Evolutionary conservation across 2,888 invertebrate species (phyloP), one percentile per base, ranked within the genome.

Genomic region (Campaea margaritaria): DNA sequence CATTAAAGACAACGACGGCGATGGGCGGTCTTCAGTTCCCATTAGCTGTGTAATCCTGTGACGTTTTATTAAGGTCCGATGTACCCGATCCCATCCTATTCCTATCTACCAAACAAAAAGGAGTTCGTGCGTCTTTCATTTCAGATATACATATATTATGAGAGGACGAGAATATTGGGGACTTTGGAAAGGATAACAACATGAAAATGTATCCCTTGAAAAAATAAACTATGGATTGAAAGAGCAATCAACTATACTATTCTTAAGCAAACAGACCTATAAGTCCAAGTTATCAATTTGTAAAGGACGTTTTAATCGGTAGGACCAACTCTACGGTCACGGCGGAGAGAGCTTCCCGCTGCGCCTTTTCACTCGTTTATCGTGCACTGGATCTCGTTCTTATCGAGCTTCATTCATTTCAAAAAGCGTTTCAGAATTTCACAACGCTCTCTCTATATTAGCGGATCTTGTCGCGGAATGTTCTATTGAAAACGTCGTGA

Each of bases 21-120:
- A 49, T 38, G 47, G 27, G 12, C 16, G 27, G 38, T 56, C 54
- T 59, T 54, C 54, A 54, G 54, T 54, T 41, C 41, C 49, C 54
- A 54, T 59, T 54, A 54, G 45, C 42, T 59, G 34, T 42, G 42
- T 39, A 41, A 50, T 54, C 43, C 34, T 36, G 34, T 10, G 34
- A 16, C 28, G 48, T 59, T 59, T 38, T 49, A 59, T 49, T 58
- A 58, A n/a, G 16, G 28, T 14, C 39, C 27, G 44, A 36, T 36
- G 48, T 44, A 39, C 41, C 41, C 39, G 43, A 48, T 13, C 53
- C 58, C 21, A 31, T 53, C 9, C 34, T 11, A 11, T 34, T 11
- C 34, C 3, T 21, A 21, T 21, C 5, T 21, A 21, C 21, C 21
- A 21, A 2, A 51, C 58, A 58, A 43, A 43, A 52, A 14, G 39